Percentiles rank a stretch among this genome's conserved stretches.
Evolutionary conservation across 2,113 vertebrate genomes (phyloP).

Genomic region (Grammatotria lemairii): DNA sequence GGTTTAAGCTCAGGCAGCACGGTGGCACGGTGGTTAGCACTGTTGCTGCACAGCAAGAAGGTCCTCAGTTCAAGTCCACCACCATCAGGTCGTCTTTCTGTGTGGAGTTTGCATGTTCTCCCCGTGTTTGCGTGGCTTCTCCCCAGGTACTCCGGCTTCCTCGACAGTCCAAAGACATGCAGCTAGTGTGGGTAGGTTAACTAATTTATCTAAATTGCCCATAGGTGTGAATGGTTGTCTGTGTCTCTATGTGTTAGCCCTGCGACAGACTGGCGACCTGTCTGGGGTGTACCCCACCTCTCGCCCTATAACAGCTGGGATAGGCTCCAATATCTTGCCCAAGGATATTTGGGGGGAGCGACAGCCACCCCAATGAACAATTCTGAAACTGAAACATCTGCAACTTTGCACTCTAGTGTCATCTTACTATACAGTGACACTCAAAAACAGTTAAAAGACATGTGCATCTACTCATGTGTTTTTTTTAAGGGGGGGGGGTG

Average conservation of each 20-base stretch:
- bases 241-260: not conserved
- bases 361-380: not conserved
- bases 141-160: not conserved
- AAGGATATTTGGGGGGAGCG: not conserved
- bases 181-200: not conserved
- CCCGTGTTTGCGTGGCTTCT: accelerated
- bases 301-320: accelerated
- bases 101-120: not conserved
- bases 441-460: not conserved
- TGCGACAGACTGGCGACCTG: not conserved
- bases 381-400: not conserved
- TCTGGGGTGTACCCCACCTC: not conserved
- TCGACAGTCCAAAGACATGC: not conserved
- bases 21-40: not conserved
- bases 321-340: not conserved
- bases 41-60: not conserved
- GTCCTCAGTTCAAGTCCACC: not conserved
- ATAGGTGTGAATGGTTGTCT: not conserved
- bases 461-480: accelerated
- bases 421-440: not conserved
- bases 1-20: not conserved
- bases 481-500: accelerated
- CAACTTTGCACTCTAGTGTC: not conserved
- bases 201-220: not conserved
- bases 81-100: not conserved